Evolutionary conservation across 2,113 vertebrate genomes (phyloP).

Genomic region (Peromyscus maniculatus): DNA sequence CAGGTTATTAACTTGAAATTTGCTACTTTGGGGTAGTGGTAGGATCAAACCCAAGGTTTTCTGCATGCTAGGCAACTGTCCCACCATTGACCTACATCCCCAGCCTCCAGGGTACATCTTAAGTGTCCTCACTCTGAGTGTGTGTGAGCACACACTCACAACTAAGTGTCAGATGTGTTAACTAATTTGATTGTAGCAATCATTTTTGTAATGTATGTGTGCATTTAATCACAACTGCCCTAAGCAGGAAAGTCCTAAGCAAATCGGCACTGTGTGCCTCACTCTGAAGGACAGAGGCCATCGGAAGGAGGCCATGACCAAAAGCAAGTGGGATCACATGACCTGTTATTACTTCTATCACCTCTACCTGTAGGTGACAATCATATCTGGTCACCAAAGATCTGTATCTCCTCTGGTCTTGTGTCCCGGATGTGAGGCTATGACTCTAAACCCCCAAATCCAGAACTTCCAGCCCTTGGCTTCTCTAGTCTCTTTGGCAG

Average conservation of each 20-base stretch:
- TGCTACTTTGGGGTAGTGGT: not conserved
- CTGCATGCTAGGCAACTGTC: not conserved
- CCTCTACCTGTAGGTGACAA: not conserved
- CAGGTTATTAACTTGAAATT: not conserved
- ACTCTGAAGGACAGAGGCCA: not conserved
- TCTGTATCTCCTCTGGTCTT: not conserved
- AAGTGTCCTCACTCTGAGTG: not conserved
- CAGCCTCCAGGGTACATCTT: not conserved
- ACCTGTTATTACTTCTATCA: not conserved
- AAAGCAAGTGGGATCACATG: not conserved
- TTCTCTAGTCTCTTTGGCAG: not conserved
- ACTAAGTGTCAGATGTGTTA: not conserved
- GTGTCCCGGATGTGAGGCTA: accelerated
- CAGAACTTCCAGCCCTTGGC: not conserved
- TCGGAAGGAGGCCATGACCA: not conserved
- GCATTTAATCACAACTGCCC: not conserved
- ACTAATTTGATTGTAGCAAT: not conserved
- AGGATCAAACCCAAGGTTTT: not conserved
- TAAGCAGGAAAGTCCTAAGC: not conserved
- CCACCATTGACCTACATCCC: not conserved
- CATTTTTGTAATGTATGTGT: not conserved
- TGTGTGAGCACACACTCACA: not conserved
- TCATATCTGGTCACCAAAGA: not conserved
- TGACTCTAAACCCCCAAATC: not conserved
- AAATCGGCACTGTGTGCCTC: not conserved